Percentiles rank a stretch among this genome's conserved stretches.
Evolutionary conservation across 1,140 invertebrate species (phyloP).

Genomic region (Diachasma alloeum): DNA sequence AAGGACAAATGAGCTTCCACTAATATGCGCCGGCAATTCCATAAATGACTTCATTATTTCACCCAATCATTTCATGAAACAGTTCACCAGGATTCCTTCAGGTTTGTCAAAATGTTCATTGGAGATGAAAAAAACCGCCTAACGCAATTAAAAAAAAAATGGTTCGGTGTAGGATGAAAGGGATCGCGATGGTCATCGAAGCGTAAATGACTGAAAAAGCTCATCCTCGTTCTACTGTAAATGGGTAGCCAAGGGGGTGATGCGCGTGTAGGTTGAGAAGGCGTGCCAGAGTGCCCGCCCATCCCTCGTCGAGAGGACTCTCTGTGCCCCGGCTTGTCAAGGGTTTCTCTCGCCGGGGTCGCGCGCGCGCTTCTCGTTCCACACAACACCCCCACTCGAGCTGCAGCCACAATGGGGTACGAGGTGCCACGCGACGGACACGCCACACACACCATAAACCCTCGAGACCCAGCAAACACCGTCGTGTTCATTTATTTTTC

Average conservation of each 20-base stretch:
- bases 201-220: conserved; percentile 12
- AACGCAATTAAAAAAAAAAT: background rate
- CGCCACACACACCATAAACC: conserved; percentile 10
- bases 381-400: background rate
- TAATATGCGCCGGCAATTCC: too few species aligned
- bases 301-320: background rate
- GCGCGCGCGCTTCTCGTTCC: background rate
- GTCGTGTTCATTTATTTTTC: background rate
- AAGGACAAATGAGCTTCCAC: too few species aligned
- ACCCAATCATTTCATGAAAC: background rate
- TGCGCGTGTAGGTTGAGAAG: background rate
- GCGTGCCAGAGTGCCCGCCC: background rate
- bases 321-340: background rate
- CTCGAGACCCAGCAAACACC: background rate
- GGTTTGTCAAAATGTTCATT: too few species aligned
- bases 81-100: too few species aligned
- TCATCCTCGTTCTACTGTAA: background rate
- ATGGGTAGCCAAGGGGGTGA: background rate
- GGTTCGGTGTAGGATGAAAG: background rate
- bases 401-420: background rate
- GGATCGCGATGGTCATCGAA: background rate
- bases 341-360: background rate
- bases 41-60: background rate
- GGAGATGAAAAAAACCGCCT: background rate
- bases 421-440: background rate